Percentiles rank a stretch among this genome's conserved stretches.
phyloP scores from a whole-genome alignment of 1,140 invertebrate species.

The Drosophila busckii region DNA sequence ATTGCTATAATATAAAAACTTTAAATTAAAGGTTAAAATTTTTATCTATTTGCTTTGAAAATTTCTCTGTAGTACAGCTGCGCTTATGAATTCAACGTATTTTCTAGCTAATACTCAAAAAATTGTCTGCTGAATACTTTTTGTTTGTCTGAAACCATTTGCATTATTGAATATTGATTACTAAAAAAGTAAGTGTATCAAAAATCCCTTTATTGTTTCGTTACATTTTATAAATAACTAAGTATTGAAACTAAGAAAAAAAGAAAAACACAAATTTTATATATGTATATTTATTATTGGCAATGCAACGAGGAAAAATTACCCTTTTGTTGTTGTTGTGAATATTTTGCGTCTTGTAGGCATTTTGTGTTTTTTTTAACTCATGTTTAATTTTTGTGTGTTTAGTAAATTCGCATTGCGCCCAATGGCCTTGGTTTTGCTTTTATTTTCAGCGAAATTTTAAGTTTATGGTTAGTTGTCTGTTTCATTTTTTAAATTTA shows the following conservation, averaged over 20 bases:
- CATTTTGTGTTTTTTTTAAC: conserved; percentile 1
- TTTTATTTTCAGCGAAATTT: conserved; percentile 15
- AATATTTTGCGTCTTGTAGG: conserved; percentile 8
- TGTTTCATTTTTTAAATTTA: conserved; percentile 3
- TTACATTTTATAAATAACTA: conserved; percentile 25
- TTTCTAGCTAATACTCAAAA: conserved; percentile 11
- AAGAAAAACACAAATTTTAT: too few relatives aligned
- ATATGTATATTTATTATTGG: conserved; percentile 1
- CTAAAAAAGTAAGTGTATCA: conserved; percentile 42
- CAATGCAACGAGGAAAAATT: conserved; percentile 44
- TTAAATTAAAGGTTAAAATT: conserved; percentile 6
- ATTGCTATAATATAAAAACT: conserved; percentile 23
- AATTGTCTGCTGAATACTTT: conserved; percentile 28
- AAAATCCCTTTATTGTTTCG: conserved; percentile 17
- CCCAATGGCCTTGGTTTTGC: conserved; percentile 26
- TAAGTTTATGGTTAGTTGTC: conserved; percentile 5
- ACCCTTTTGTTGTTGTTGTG: conserved; percentile 34
- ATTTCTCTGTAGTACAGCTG: background rate
- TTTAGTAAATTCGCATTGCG: conserved; percentile 34
- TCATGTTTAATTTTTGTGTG: conserved; percentile 1
- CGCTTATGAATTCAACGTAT: conserved; percentile 10
- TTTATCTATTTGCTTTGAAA: background rate
- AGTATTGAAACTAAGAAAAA: too few relatives aligned
- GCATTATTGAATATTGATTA: conserved; percentile 34
- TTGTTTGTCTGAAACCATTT: conserved; percentile 44